Conservation (phyloP, 2,888 invertebrate genomes). For the Phoenoteleia sp. region DNA sequence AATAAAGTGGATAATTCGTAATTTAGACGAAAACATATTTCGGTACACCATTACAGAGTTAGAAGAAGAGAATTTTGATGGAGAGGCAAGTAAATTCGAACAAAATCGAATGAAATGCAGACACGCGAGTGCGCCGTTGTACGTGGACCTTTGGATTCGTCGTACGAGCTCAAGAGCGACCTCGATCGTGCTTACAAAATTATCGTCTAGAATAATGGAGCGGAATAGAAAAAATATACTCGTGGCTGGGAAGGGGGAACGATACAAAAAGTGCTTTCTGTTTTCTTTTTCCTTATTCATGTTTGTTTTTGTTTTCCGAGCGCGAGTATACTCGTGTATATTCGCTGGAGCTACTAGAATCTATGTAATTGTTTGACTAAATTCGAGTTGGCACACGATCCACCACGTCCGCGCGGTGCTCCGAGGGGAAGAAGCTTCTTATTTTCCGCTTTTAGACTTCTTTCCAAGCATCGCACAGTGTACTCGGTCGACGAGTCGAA, state of each 20-base stretch:
- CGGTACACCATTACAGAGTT: background rate
- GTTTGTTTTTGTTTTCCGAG: constrained; percentile 29
- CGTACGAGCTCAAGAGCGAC: constrained; percentile 53
- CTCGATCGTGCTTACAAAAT: constrained; percentile 45
- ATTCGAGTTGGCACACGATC: constrained; percentile 72
- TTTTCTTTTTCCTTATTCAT: background rate
- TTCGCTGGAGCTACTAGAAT: constrained; percentile 58
- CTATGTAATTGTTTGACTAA: constrained; percentile 67
- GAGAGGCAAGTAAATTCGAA: constrained; percentile 27
- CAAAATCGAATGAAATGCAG: constrained; percentile 61
- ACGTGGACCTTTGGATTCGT: constrained; percentile 60
- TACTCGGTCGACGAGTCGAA: constrained; percentile 78
- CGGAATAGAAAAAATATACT: constrained; percentile 51
- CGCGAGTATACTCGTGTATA: constrained; percentile 34
- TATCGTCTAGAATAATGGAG: constrained; percentile 16
- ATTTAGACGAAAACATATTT: background rate
- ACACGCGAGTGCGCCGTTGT: constrained; percentile 42
- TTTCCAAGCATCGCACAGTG: constrained; percentile 73
- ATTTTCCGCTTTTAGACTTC: constrained; percentile 70
- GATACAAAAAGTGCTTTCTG: constrained; percentile 36
- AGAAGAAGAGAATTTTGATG: constrained; percentile 2
- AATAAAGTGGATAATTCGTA: background rate
- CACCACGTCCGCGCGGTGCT: constrained; percentile 71
- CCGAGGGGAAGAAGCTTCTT: constrained; percentile 68
- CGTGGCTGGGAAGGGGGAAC: background rate